These are phyloP conservation scores for Danio albolineatus DNA, from an alignment of 2,797 vertebrate genomes.

Conservation along the genomic window DNA sequence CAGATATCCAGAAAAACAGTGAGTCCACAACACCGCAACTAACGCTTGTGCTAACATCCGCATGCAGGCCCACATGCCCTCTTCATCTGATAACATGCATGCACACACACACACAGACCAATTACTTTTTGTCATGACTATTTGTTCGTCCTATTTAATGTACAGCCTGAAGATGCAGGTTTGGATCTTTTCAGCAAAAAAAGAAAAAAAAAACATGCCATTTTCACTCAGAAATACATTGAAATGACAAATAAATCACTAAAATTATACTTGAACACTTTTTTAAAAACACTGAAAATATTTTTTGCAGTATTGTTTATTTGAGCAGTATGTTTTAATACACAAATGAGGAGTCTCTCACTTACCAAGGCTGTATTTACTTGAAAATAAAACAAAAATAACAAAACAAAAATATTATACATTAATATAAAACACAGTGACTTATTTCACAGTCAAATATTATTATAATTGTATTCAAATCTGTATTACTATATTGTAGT, in stretches of 20 bases:
- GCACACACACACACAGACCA: neutral
- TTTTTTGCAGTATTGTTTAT: neutral
- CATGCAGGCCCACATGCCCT: neutral
- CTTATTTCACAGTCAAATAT: no score
- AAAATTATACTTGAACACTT: neutral
- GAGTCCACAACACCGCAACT: constrained; percentile 32
- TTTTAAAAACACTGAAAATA: neutral
- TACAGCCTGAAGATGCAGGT: constrained; percentile 5
- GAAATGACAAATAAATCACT: neutral
- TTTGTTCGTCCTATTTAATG: neutral
- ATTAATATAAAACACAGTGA: neutral
- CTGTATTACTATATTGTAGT: no score
- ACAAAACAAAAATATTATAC: neutral
- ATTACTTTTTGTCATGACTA: neutral
- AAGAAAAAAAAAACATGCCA: neutral
- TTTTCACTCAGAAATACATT: no score
- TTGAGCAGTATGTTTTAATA: neutral
- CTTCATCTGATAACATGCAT: constrained; percentile 10
- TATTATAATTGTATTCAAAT: no score
- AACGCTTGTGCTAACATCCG: neutral
- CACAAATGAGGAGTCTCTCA: no score
- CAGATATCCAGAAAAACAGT: constrained; percentile 28
- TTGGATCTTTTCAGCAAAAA: neutral
- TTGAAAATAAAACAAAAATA: no score
- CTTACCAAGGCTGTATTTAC: neutral